Conservation (phyloP, 2,797 vertebrate species). For the Spea hammondii region DNA sequence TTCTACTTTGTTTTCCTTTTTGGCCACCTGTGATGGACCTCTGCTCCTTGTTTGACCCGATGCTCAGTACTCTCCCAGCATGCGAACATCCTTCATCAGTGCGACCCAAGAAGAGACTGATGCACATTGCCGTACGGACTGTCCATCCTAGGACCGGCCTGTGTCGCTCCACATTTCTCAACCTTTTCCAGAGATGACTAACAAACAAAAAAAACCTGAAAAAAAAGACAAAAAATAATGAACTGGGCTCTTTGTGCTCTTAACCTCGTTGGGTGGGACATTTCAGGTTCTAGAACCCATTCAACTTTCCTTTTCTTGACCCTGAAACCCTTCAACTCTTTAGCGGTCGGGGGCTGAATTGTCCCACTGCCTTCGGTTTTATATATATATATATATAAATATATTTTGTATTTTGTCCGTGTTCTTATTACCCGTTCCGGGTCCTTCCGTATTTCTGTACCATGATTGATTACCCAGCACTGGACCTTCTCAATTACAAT, state of each 20-base stretch:
- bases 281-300: constrained; percentile 1
- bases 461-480: neutral
- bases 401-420: constrained; percentile 21
- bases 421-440: constrained; percentile 17
- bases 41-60: neutral
- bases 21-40: neutral
- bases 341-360: constrained; percentile 9
- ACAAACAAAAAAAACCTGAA: constrained; percentile 16
- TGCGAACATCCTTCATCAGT: constrained; percentile 52
- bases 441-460: constrained; percentile 11
- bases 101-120: constrained; percentile 46
- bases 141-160: constrained; percentile 48
- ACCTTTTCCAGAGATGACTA: constrained; percentile 31
- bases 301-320: constrained; percentile 20
- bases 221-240: constrained; percentile 21
- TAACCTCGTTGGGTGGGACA: constrained; percentile 5
- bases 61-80: constrained; percentile 50
- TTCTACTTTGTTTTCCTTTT: neutral
- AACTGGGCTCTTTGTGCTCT: constrained; percentile 37
- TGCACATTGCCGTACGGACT: constrained; percentile 41
- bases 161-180: constrained; percentile 1
- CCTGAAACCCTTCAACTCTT: constrained; percentile 7
- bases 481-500: constrained; percentile 24
- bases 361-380: constrained; percentile 24
- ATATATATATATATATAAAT: constrained; percentile 21